Evolutionary conservation across 2,113 vertebrate species (phyloP).

Genomic region (Columba livia): DNA sequence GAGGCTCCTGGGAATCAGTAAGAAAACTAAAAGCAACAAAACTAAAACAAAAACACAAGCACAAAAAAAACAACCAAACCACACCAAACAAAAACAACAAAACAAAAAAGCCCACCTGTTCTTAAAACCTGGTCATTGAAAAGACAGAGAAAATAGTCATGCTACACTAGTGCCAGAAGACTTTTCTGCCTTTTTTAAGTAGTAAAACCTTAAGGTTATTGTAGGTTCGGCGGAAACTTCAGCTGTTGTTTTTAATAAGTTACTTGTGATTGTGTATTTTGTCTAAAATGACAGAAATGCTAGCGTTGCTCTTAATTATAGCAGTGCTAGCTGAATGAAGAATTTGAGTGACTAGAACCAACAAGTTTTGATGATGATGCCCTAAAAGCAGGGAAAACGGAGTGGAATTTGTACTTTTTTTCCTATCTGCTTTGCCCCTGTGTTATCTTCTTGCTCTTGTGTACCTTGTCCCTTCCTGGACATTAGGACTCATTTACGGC

Average conservation of each 20-base stretch:
- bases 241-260: not conserved
- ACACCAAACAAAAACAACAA: not conserved
- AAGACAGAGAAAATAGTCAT: not conserved
- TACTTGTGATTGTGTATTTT: not conserved
- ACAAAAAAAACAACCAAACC: not conserved
- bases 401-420: not conserved
- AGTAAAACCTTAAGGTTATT: not conserved
- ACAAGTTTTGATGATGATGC: not conserved
- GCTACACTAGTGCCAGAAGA: not conserved
- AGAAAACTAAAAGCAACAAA: not conserved
- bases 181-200: not conserved
- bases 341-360: not conserved
- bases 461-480: not conserved
- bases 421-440: not conserved
- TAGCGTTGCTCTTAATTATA: not conserved
- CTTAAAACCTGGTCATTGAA: not conserved
- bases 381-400: not conserved
- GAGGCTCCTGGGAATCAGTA: not conserved
- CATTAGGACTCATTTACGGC: not conserved
- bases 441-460: not conserved
- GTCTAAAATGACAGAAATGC: not conserved
- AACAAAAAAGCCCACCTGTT: rapidly evolving
- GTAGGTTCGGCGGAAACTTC: not conserved
- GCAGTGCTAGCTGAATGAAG: not conserved
- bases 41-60: too few relatives aligned